A percentile compares a stretch with the other conserved stretches of the same genome.
Evolutionary conservation across 2,888 invertebrate genomes (phyloP).

Genomic region (Tetragnatha montana): DNA sequence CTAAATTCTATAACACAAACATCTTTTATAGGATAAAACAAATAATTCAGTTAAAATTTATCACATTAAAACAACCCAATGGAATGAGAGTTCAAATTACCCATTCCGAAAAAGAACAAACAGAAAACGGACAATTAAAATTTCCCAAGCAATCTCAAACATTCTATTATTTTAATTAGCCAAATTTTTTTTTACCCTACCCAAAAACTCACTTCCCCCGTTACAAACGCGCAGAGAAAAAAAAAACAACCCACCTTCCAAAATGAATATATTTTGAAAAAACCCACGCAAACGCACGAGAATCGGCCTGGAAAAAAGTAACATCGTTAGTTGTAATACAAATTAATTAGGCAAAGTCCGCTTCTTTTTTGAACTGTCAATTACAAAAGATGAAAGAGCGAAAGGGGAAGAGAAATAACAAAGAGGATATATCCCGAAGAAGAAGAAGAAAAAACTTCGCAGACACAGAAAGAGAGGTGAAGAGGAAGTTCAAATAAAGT

Average conservation of each 20-base stretch:
- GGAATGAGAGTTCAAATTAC: neutral
- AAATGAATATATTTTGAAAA: neutral
- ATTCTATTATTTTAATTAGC: conserved; percentile 62
- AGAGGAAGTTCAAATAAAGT: conserved; percentile 58
- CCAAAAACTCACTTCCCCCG: neutral
- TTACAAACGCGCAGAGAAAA: neutral
- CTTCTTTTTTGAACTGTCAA: conserved; percentile 60
- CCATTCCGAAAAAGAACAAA: conserved; percentile 16
- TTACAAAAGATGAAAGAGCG: conserved; percentile 44
- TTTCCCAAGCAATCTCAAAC: conserved; percentile 55
- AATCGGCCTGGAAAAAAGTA: conserved; percentile 7
- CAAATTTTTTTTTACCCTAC: neutral
- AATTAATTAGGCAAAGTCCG: conserved; percentile 63
- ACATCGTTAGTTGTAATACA: conserved; percentile 53
- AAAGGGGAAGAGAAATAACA: neutral
- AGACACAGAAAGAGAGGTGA: neutral
- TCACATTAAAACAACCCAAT: neutral
- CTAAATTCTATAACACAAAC: neutral
- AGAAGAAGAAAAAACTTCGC: too few relatives aligned
- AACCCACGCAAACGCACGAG: neutral
- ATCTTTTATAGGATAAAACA: neutral
- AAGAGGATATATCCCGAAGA: neutral
- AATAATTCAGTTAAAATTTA: neutral
- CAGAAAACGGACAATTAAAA: conserved; percentile 38
- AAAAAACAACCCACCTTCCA: neutral